phyloP scores from a whole-genome alignment of 2,797 vertebrate species.

The Thamnophis elegans region DNA sequence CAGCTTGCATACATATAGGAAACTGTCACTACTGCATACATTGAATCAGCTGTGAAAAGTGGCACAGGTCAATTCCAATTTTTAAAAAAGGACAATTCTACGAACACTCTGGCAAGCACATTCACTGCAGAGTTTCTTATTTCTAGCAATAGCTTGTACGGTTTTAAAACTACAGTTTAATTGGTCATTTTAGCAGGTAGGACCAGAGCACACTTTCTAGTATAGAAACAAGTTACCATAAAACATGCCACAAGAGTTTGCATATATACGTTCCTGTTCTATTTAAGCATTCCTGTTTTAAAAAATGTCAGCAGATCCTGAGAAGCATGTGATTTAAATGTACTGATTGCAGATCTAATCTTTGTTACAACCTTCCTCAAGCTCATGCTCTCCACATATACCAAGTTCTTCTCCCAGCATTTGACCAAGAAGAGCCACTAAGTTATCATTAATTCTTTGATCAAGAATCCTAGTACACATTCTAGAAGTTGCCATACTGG shows the following conservation, averaged over 20 bases:
- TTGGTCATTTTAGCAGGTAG: background rate
- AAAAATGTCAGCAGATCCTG: background rate
- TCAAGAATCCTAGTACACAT: background rate
- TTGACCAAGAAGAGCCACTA: background rate
- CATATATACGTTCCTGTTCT: background rate
- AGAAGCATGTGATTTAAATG: background rate
- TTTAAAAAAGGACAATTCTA: background rate
- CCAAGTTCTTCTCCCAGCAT: background rate
- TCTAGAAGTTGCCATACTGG: background rate
- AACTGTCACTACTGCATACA: background rate
- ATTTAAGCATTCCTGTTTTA: background rate
- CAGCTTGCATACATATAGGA: background rate
- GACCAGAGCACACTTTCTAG: background rate
- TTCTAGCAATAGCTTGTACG: background rate
- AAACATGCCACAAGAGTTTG: background rate
- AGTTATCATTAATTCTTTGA: background rate
- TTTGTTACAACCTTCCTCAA: background rate
- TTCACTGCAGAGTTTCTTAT: background rate
- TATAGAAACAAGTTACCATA: background rate
- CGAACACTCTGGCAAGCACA: background rate
- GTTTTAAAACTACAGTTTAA: background rate
- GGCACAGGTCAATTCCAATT: background rate
- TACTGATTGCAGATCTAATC: background rate
- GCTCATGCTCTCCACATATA: background rate
- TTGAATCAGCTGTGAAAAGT: background rate